Percentiles rank a stretch among this genome's conserved stretches.
phyloP scores from a whole-genome alignment of 2,113 vertebrate species.

The Neotragus moschatus region DNA sequence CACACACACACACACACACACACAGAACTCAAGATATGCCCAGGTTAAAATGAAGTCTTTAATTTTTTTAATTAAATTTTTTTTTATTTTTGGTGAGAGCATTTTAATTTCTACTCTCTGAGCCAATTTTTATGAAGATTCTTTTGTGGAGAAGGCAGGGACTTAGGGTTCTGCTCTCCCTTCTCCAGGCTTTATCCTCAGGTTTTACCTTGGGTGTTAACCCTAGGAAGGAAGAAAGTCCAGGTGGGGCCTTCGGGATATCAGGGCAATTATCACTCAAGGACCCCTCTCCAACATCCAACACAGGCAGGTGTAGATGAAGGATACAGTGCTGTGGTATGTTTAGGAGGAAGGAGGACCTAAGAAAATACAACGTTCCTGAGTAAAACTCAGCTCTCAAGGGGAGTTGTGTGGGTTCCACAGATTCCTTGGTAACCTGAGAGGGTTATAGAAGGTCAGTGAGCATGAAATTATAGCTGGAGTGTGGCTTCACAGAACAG shows the following conservation, averaged over 20 bases:
- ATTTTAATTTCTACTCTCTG: neutral
- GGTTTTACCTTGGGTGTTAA: neutral
- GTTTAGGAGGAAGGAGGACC: neutral
- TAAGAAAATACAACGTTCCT: neutral
- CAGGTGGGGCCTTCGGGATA: rapidly evolving
- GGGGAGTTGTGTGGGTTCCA: neutral
- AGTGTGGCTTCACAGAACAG: neutral
- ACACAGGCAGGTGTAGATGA: neutral
- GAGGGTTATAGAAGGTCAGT: neutral
- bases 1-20: too few species aligned
- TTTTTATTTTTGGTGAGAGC: neutral
- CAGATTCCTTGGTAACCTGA: neutral
- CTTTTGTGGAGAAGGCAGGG: neutral
- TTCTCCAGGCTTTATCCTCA: neutral
- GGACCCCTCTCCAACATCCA: neutral
- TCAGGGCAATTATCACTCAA: neutral
- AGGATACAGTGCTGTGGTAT: neutral
- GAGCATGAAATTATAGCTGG: neutral
- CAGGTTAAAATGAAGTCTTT: neutral
- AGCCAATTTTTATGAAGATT: neutral
- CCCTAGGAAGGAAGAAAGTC: neutral
- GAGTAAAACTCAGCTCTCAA: neutral
- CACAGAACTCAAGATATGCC: neutral
- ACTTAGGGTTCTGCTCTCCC: neutral
- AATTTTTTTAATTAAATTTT: neutral